phyloP scores from a whole-genome alignment of 2,888 invertebrate species.

The Caenorhabditis zanzibari region DNA sequence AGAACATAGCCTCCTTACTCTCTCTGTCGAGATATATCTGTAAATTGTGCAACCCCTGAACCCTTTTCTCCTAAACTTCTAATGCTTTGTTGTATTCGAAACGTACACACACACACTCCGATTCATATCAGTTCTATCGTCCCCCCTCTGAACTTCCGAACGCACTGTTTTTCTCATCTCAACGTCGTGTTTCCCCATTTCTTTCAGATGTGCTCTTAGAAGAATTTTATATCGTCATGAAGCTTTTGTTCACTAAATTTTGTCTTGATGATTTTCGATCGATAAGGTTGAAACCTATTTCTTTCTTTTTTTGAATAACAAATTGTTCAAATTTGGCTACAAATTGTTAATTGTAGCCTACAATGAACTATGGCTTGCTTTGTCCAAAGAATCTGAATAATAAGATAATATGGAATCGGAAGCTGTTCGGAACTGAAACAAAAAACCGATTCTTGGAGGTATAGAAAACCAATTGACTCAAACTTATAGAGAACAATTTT shows the following conservation, averaged over 20 bases:
- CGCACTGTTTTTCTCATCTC: conserved; percentile 7
- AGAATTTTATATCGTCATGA: conserved; percentile 31
- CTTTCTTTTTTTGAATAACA: conserved; percentile 12
- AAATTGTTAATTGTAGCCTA: background rate
- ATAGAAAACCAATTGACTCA: background rate
- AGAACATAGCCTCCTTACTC: background rate
- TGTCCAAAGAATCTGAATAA: background rate
- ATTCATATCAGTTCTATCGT: conserved; percentile 37
- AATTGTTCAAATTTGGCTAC: background rate
- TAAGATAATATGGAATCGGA: background rate
- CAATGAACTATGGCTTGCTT: conserved; percentile 7
- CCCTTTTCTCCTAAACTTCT: conserved; percentile 9
- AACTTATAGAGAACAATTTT: background rate
- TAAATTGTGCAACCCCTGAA: conserved; percentile 33
- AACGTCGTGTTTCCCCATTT: background rate
- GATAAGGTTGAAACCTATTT: conserved; percentile 30
- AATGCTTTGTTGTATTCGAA: conserved; percentile 3
- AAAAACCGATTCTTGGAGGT: conserved; percentile 50
- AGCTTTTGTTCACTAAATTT: conserved; percentile 16
- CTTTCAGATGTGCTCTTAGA: conserved; percentile 24
- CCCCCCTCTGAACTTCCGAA: background rate
- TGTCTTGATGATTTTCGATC: background rate
- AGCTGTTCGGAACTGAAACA: conserved; percentile 30
- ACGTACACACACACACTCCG: conserved; percentile 4
- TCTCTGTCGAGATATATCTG: conserved; percentile 36